A percentile compares a stretch with the other conserved stretches of the same genome.
These are phyloP conservation scores for Delphinus delphis DNA, from an alignment of 2,113 vertebrate species.

Conservation along the genomic window DNA sequence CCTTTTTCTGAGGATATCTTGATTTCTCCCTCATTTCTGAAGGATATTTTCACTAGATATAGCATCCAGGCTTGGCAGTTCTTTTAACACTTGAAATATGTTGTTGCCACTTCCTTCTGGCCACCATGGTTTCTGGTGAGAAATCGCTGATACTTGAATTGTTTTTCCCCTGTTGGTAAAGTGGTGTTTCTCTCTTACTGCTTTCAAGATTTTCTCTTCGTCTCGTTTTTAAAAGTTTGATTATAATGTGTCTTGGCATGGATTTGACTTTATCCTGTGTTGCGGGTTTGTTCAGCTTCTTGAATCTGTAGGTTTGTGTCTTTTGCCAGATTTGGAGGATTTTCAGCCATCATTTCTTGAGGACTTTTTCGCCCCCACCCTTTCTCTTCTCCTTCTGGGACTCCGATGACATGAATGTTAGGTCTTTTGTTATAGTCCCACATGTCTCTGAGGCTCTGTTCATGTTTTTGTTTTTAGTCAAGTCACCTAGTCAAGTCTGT, in stretches of 20 bases:
- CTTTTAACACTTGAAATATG: neutral
- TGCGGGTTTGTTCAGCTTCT: neutral
- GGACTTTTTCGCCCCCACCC: neutral
- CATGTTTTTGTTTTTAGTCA: no score
- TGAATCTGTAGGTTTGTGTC: slow-evolving; percentile 20
- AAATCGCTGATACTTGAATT: neutral
- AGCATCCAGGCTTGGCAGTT: neutral
- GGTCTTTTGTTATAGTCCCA: neutral
- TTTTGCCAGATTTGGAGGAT: slow-evolving; percentile 35
- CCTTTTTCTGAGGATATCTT: slow-evolving; percentile 26
- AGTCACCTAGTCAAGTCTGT: neutral
- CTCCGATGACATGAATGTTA: neutral
- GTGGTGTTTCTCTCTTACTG: neutral
- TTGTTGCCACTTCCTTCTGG: slow-evolving; percentile 17
- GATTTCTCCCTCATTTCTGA: neutral
- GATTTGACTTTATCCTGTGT: neutral
- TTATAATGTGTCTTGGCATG: neutral
- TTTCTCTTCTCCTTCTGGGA: neutral
- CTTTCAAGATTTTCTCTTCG: slow-evolving; percentile 15
- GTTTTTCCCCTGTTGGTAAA: neutral
- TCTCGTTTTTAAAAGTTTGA: slow-evolving; percentile 29
- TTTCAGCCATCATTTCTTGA: neutral
- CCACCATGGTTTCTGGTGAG: slow-evolving; percentile 5
- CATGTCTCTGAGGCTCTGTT: neutral
- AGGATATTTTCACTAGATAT: slow-evolving; percentile 3